Evolutionary conservation across 2,888 invertebrate genomes (phyloP).

Genomic region (Carcina quercana): DNA sequence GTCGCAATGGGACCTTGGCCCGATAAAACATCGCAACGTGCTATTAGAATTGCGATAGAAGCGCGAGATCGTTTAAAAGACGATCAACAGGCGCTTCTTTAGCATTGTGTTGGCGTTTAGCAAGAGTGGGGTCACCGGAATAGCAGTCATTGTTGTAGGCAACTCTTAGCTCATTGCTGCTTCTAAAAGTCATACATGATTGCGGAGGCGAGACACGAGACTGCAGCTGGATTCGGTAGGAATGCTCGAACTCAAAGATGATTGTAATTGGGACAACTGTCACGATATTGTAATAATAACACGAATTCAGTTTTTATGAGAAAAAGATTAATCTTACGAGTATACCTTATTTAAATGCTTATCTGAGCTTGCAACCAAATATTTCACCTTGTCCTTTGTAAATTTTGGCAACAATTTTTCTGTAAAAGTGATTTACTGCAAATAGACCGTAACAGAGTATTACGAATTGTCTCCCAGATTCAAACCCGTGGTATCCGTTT

Average conservation of each 20-base stretch:
- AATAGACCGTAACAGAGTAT: no score
- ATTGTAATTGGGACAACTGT: conserved; percentile 36
- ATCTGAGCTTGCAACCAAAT: no score
- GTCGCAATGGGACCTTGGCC: conserved; percentile 63
- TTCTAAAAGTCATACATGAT: conserved; percentile 58
- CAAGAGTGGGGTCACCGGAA: conserved; percentile 52
- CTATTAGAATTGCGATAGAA: conserved; percentile 57
- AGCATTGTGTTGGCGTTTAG: conserved; percentile 53
- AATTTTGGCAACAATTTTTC: no score
- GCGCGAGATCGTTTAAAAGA: conserved; percentile 68
- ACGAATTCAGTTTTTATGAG: no score
- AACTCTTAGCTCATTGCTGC: conserved; percentile 48
- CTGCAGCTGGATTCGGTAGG: conserved; percentile 20
- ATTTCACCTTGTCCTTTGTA: no score
- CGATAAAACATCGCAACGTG: conserved; percentile 52
- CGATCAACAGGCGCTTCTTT: conserved; percentile 62
- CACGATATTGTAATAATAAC: conserved; percentile 37
- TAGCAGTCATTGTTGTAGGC: conserved; percentile 48
- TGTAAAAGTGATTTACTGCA: no score
- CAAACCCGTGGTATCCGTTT: no score
- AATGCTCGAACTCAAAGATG: conserved; percentile 34
- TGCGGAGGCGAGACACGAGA: conserved; percentile 23
- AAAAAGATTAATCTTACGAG: no score
- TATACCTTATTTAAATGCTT: no score
- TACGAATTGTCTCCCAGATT: no score